Evolutionary conservation across 2,113 vertebrate species (phyloP), one percentile per base, ranked within the genome.

Genomic region (Leucosticte australis): DNA sequence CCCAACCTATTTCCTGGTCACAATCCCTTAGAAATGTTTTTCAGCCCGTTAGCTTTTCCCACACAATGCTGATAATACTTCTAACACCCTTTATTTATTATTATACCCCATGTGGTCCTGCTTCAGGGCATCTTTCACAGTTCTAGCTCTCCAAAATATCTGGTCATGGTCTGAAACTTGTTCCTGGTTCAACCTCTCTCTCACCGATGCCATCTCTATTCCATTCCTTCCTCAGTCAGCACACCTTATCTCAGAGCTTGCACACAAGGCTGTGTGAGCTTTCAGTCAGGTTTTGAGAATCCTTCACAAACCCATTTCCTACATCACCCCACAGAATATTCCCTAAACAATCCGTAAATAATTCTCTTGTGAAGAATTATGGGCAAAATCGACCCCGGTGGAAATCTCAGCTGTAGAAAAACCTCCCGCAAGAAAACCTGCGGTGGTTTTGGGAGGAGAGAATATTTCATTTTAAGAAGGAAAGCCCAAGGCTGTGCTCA

Each of bases 301-400:
- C 35, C 35, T 13, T 60, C 26, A 37, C 35, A 19, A 37, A 60
- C 26, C 35, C 35, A 27, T 39, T 60, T 60, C 24, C 35, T 23
- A 60, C 23, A 37, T 60, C 57, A 53, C 13, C 19, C 49, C 67
- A 56, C 27, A 6, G 21, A 30, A 62, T 30, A 37, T 15, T 85
- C 69, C 57, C 71, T 65, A 60, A 93, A 57, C 53, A 57, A 86
- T 4, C 79, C 67, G 85, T 88, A 76, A 90, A 91, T 42, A 49
- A 76, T 42, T 82, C 27, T 41, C 13, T 14, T 0, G 5, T 56
- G 41, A 60, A 75, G 60, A 60, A 13, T 64, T 85, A 41, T 0
- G 7, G 62, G 15, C 44, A 60, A 64, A 64, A 76, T 5, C 0
- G 0, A 16, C 22, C 31, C 47, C 5, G 53, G 21, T n/a, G 75